Evolutionary conservation across 2,888 invertebrate genomes (phyloP).

Genomic region (Calameuta pallipes): DNA sequence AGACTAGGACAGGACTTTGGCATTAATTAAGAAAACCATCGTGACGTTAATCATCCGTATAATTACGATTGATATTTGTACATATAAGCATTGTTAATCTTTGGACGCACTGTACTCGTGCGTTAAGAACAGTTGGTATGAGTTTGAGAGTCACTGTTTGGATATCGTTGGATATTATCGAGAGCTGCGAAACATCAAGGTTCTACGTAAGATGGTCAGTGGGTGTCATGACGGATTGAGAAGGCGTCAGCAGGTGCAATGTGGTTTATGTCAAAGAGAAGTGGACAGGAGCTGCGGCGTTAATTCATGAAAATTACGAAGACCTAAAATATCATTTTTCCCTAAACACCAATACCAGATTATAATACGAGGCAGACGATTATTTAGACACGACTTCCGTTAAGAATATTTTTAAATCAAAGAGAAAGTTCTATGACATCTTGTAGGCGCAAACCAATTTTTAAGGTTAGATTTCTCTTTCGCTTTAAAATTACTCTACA

Average conservation of each 20-base stretch:
- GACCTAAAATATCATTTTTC: background rate
- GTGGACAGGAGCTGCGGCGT: background rate
- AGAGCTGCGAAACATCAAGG: background rate
- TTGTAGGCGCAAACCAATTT: background rate
- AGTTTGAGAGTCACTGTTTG: background rate
- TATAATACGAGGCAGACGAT: background rate
- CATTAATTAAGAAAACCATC: background rate
- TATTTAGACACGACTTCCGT: background rate
- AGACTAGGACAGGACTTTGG: background rate
- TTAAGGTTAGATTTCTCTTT: background rate
- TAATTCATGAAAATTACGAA: background rate
- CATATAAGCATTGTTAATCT: slow-evolving; percentile 12
- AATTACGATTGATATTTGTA: slow-evolving; percentile 5
- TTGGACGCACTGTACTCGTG: background rate
- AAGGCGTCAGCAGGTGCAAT: background rate
- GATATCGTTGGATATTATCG: background rate
- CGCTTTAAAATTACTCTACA: background rate
- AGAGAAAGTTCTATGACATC: background rate
- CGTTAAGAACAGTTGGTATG: background rate
- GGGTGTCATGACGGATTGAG: background rate
- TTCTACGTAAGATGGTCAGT: background rate
- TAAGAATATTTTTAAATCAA: background rate
- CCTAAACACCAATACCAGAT: background rate
- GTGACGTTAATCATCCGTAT: background rate
- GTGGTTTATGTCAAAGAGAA: background rate